Evolutionary conservation across 2,113 vertebrate species (phyloP), one percentile per base, ranked within the genome.

Genomic region (Puma concolor): DNA sequence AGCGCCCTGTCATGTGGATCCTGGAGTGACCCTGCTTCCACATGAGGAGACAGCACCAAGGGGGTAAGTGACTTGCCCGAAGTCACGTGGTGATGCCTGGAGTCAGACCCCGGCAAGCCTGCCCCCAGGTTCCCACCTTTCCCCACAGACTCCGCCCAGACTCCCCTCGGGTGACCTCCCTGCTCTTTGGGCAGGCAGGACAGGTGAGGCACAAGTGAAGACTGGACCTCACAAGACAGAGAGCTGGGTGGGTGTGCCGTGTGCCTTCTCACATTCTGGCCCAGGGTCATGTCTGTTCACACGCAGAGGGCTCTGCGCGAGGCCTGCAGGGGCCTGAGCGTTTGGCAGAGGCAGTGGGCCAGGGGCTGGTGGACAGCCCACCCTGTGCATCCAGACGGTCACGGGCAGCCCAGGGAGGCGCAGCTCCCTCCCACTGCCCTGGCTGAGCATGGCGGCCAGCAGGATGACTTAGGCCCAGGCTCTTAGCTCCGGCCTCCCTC

Each of bases 201-300:
- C 21, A 80, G 50, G 77, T n/a, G 63, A 79, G 4, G 38, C 38
- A 50, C 63, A 0, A 0, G 29, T 17, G 8, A n/a, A 88, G 13
- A 67, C 72, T 21, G 69, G 82, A 14, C 15, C 7, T 5, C 79
- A 33, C 9, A 13, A 23, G 82, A 33, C 36, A 44, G 25, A 19
- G n/a, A 9, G 14, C 29, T 19, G 0, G 21, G 0, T 9, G 17
- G 1, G 10, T 2, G 15, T 13, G 0, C 38, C 13, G 2, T 11
- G 0, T 10, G n/a, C 4, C 5, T 72, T 27, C 15, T 5, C 36
- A 10, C 12, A 33, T 31, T 60, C 52, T 31, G 31, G 52, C 9
- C 36, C 64, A 25, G 52, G 12, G 14, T 74, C 52, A 16, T 13
- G 25, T 60, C 41, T 14, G 13, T n/a, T 80, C 2, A 27, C 12